Base-by-base conservation (phyloP, 2,797 vertebrate genomes). In the Malurus splendens region DNA sequence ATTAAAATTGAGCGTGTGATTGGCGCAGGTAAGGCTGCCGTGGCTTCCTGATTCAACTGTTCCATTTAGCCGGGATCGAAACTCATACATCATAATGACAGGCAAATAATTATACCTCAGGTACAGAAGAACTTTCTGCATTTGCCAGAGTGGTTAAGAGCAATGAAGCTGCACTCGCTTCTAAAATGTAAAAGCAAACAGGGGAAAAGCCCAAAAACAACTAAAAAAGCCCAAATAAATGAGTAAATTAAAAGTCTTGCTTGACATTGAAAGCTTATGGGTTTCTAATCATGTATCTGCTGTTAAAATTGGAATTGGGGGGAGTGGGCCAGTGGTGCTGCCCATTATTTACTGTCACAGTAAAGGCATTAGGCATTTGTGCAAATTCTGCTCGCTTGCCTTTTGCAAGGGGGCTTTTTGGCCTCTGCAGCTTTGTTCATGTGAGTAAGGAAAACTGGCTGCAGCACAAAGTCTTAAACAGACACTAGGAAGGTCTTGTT, bases 1-100 rank as follows among this genome's bases (percentile, higher is more conserved):
- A 99, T 99, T 96, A 99, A 99, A 98, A 99, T 99, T 90, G 99
- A 99, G 97, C 97, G 98, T 95, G 99, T 99, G 97, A 99, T 99
- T 89, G 99, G 99, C 83, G 98, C 99, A 98, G 99, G 99, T 99
- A 98, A 99, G 98, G 94, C 94, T 95, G 84, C 90, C 61, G 62
- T 93, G 92, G 95, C 95, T 97, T 97, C 93, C 95, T 97, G 94
- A 96, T 97, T 97, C 93, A 95, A 94, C 96, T 94, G 86, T 96
- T 97, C 95, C 95, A 94, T 97, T 98, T 97, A 97, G 96, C 94
- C 15, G 55, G 90, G 94, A 95, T 92, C 39, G 51, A 97, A 97
- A 97, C 97, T 97, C 98, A 97, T 98, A 97, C 77, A 98, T 99
- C 98, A 98, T 97, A 79, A 96, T 98, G 98, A 98, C 98, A 98